Conservation (phyloP, 2,888 invertebrate species). For the Synergus umbraculus region DNA sequence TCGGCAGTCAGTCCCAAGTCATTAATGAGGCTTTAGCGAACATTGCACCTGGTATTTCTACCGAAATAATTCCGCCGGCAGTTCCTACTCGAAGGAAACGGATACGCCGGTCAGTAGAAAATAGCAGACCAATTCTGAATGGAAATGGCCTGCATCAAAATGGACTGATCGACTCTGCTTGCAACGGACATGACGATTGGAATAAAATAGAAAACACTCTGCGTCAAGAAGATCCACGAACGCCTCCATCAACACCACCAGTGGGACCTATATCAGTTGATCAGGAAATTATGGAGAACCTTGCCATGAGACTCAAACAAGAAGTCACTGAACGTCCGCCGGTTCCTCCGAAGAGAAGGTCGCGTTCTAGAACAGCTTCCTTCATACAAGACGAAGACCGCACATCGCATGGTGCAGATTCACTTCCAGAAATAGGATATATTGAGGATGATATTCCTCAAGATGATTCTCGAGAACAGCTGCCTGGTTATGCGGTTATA, state of each 20-base stretch:
- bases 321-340: conserved; percentile 83
- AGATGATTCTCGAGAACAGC: conserved; percentile 74
- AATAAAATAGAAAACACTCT: conserved; percentile 9
- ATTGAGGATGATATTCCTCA: conserved; percentile 76
- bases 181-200: conserved; percentile 60
- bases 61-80: conserved; percentile 56
- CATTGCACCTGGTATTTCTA: not conserved
- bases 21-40: conserved; percentile 36
- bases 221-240: conserved; percentile 45
- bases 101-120: conserved; percentile 42
- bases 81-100: conserved; percentile 67
- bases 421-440: conserved; percentile 78
- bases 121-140: conserved; percentile 30
- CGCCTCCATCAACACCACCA: conserved; percentile 48
- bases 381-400: conserved; percentile 82
- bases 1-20: conserved; percentile 67
- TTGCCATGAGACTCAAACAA: conserved; percentile 69
- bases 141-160: conserved; percentile 36
- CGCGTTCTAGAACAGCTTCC: conserved; percentile 79
- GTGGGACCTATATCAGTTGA: conserved; percentile 29
- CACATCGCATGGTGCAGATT: conserved; percentile 86
- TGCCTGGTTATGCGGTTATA: conserved; percentile 86
- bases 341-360: conserved; percentile 79
- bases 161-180: conserved; percentile 51
- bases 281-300: not conserved